Base-by-base conservation (phyloP, 2,797 vertebrate species). In the Crenuchus spilurus region DNA sequence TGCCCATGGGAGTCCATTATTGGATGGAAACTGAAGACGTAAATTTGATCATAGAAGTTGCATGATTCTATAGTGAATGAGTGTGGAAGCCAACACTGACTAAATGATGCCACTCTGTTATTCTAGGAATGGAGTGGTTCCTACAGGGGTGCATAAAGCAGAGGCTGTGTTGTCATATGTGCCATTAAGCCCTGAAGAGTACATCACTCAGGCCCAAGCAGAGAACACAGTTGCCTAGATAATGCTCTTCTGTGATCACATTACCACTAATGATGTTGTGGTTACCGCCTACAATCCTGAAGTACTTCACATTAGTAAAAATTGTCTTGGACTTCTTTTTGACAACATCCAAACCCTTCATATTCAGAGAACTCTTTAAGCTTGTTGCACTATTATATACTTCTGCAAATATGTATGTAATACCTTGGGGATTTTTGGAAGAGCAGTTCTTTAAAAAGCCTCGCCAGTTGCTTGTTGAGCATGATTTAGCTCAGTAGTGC, bases 1-100 rank as follows among this genome's bases (percentile, higher is more conserved):
- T 79, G 22, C 22, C 7, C 18, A 74, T 46, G 26, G 35, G 57
- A 72, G 66, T 65, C 51, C 61, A 78, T 72, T 66, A 78, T 58
- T 22, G 24, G 58, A 62, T 62, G 28, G 49, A 67, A 77, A 73
- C 51, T n/a, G 13, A 6, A 51, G 42, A 65, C 58, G 42, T 41
- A 46, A 54, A 75, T 73, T 42, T 54, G 37, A 74, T 78, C 67
- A 63, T 51, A 54, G 2, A 10, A 9, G 39, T 54, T 3, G 2
- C 10, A 39, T 42, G 37, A 60, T 54, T 76, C 7, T 7, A 39
- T 18, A 60, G 7, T 37, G 31, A 71, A 75, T 67, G 39, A 42
- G 48, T 42, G 18, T 18, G 20, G 11, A 61, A 30, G n/a, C 20
- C 2, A 57, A 18, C 1, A 8, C 26, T 68, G n/a, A 57, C n/a